These are phyloP conservation scores for Cydia pomonella DNA, from an alignment of 1,140 invertebrate species.

Conservation along the genomic window DNA sequence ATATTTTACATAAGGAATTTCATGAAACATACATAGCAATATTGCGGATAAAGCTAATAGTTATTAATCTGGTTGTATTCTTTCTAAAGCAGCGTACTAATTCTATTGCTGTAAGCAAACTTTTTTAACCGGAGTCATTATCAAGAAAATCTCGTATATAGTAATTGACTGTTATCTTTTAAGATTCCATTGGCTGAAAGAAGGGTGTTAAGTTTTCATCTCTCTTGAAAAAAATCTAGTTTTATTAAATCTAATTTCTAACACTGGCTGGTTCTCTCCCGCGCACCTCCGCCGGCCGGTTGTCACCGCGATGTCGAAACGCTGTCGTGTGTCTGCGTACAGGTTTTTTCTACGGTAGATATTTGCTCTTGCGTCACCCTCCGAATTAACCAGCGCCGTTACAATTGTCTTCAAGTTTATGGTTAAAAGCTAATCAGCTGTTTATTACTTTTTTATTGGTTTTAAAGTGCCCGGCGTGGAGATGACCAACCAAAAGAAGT, in stretches of 20 bases:
- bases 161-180: too few relatives aligned
- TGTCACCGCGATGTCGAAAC: conserved; percentile 31
- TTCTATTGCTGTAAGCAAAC: too few relatives aligned
- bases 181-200: too few relatives aligned
- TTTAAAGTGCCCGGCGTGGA: conserved; percentile 5
- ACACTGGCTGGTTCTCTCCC: not conserved
- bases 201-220: too few relatives aligned
- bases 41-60: not conserved
- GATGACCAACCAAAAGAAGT: not conserved
- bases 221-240: too few relatives aligned
- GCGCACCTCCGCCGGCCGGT: conserved; percentile 12
- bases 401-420: conserved; percentile 21
- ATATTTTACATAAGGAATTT: too few relatives aligned
- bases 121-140: too few relatives aligned
- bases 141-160: too few relatives aligned
- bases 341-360: conserved; percentile 33
- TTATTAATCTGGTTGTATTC: too few relatives aligned
- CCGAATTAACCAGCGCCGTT: conserved; percentile 18
- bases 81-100: not conserved
- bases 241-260: not conserved
- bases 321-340: conserved; percentile 31
- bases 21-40: too few relatives aligned
- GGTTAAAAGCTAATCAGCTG: not conserved
- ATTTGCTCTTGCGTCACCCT: conserved; percentile 31
- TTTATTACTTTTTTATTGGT: conserved; percentile 1